Percentiles rank a stretch among this genome's conserved stretches.
These are phyloP conservation scores for Bombylius discolor DNA, from an alignment of 2,888 invertebrate genomes.

Conservation along the genomic window DNA sequence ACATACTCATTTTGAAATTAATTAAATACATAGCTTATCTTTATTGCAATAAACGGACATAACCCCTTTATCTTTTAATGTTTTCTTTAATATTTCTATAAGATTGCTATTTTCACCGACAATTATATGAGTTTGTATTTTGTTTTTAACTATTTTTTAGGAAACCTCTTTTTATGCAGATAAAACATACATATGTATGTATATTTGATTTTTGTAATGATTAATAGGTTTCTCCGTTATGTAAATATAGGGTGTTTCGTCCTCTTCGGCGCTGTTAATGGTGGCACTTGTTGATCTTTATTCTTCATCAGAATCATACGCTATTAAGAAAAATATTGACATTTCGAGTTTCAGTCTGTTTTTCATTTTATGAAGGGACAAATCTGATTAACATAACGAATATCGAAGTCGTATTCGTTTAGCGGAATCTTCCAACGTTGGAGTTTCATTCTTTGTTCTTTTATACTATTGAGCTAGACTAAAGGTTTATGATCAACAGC, in stretches of 20 bases:
- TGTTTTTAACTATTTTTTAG: slow-evolving; percentile 5
- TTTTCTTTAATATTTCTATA: neutral
- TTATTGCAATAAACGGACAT: slow-evolving; percentile 2
- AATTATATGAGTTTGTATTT: slow-evolving; percentile 4
- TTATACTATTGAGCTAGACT: neutral
- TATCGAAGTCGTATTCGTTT: neutral
- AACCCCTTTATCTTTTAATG: neutral
- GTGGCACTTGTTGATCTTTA: neutral
- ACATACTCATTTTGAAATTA: slow-evolving; percentile 1
- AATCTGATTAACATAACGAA: neutral
- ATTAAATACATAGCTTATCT: neutral
- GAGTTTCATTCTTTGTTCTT: neutral
- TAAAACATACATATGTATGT: too few relatives aligned
- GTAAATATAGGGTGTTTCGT: slow-evolving; percentile 1
- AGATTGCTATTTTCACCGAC: neutral
- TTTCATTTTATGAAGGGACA: neutral
- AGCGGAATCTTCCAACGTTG: neutral
- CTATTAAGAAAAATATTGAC: neutral
- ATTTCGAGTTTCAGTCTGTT: neutral
- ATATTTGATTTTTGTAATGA: too few relatives aligned
- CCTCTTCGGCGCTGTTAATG: too few relatives aligned
- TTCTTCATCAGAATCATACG: neutral
- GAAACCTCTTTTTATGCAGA: slow-evolving; percentile 4
- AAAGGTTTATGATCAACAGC: neutral
- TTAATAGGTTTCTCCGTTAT: slow-evolving; percentile 5